These are phyloP conservation scores for Saturnia japonica DNA, from an alignment of 2,888 invertebrate species.

Conservation along the genomic window DNA sequence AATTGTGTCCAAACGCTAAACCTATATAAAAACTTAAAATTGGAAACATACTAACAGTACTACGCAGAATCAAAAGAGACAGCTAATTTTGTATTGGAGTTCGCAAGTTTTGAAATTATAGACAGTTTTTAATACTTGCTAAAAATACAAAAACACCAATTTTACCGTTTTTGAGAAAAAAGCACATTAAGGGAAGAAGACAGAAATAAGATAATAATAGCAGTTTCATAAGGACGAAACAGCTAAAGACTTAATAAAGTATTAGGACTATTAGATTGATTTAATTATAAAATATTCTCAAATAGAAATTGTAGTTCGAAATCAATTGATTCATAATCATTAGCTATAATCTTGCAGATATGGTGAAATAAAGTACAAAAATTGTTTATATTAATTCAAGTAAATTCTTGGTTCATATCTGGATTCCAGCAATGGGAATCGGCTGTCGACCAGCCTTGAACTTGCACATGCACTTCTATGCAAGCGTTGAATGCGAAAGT, in stretches of 20 bases:
- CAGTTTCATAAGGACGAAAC: not conserved
- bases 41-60: not conserved
- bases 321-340: not conserved
- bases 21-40: too few relatives aligned
- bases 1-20: too few relatives aligned
- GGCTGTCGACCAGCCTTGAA: conserved; percentile 78
- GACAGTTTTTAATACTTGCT: not conserved
- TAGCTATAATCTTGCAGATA: not conserved
- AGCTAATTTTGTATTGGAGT: not conserved
- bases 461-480: conserved; percentile 68
- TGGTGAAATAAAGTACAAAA: not conserved
- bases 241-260: not conserved
- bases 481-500: conserved; percentile 68
- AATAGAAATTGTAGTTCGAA: not conserved
- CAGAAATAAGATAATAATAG: not conserved
- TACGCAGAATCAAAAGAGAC: not conserved
- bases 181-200: not conserved
- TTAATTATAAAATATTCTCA: not conserved
- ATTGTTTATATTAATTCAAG: not conserved
- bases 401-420: conserved; percentile 18
- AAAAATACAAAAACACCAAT: not conserved
- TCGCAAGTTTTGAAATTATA: not conserved
- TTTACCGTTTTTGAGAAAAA: not conserved
- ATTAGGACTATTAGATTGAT: not conserved
- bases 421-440: conserved; percentile 74